phyloP scores from a whole-genome alignment of 2,888 invertebrate species.

The Stegana nigrithorax region DNA sequence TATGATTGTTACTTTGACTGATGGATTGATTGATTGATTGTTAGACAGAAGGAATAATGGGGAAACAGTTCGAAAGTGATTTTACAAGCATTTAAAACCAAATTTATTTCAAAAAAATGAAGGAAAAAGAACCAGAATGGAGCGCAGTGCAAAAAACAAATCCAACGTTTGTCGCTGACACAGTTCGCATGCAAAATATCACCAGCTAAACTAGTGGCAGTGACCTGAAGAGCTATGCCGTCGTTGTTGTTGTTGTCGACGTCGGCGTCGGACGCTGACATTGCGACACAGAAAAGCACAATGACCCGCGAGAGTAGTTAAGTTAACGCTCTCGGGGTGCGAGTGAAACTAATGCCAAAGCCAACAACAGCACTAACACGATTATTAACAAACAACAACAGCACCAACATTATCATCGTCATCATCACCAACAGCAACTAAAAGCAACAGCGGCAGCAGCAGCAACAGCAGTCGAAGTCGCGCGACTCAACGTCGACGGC shows the following conservation, averaged over 20 bases:
- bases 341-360: neutral
- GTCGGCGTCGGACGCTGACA: neutral
- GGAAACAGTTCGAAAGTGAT: neutral
- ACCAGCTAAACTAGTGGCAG: neutral
- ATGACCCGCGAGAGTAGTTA: neutral
- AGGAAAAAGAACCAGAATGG: neutral
- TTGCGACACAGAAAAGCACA: neutral
- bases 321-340: neutral
- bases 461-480: neutral
- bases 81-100: neutral
- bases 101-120: neutral
- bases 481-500: neutral
- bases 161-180: conserved; percentile 18
- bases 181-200: conserved; percentile 1
- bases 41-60: neutral
- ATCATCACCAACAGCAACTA: neutral
- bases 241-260: neutral
- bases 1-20: conserved; percentile 22
- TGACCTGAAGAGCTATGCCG: neutral
- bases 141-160: conserved; percentile 29
- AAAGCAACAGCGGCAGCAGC: neutral
- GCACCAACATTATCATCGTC: neutral
- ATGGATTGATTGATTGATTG: conserved; percentile 23
- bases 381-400: neutral
- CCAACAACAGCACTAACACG: neutral